Conservation (phyloP, 2,888 invertebrate genomes). For the Proisotoma minuta region DNA sequence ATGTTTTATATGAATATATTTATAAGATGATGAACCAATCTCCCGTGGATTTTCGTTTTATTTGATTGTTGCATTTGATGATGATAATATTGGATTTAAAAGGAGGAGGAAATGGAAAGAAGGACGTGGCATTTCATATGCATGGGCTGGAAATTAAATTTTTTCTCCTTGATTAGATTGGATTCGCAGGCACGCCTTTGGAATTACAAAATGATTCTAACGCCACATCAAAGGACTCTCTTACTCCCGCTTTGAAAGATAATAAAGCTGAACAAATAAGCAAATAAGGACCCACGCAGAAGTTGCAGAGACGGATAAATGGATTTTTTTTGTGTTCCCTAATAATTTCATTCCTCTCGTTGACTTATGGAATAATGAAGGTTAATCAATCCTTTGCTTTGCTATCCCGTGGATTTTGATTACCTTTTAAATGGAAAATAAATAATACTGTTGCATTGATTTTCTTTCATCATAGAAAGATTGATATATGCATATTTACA, state of each 20-base stretch:
- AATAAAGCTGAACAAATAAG: constrained; percentile 5
- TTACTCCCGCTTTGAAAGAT: not conserved
- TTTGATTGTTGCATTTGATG: no score
- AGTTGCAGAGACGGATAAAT: constrained; percentile 2
- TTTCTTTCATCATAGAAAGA: no score
- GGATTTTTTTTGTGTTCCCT: constrained; percentile 7
- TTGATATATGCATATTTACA: no score
- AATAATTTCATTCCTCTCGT: not conserved
- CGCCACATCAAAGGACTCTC: not conserved
- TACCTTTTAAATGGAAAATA: constrained; percentile 3
- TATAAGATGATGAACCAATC: no score
- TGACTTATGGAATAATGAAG: constrained; percentile 18
- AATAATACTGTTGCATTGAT: not conserved
- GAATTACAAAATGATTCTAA: not conserved
- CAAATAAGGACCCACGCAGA: not conserved
- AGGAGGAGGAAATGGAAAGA: no score
- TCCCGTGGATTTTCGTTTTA: no score
- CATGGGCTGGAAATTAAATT: not conserved
- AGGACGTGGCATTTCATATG: no score
- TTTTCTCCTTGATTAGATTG: constrained; percentile 15
- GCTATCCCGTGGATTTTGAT: constrained; percentile 10
- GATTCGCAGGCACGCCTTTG: constrained; percentile 13
- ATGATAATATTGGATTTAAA: no score
- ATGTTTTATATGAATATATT: constrained; percentile 1
- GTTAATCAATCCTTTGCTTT: constrained; percentile 19